Percentiles rank a stretch among this genome's conserved stretches.
These are phyloP conservation scores for Hydrotaea diabolus DNA, from an alignment of 2,888 invertebrate species.

Conservation along the genomic window DNA sequence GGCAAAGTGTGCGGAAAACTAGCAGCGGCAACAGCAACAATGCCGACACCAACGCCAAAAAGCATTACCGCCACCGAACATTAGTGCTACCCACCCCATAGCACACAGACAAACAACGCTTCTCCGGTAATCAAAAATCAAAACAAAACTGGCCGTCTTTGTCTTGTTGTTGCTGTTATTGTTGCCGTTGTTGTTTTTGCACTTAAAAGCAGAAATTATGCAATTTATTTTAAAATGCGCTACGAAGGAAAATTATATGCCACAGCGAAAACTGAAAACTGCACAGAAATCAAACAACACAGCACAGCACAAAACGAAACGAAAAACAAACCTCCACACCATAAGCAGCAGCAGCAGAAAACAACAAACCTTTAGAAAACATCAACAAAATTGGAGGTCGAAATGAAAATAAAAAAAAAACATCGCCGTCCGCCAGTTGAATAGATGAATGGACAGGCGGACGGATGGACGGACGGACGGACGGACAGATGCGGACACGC, in stretches of 20 bases:
- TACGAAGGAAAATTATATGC: constrained; percentile 45
- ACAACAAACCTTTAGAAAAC: constrained; percentile 42
- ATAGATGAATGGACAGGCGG: background rate
- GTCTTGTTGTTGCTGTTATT: background rate
- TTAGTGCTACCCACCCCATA: constrained; percentile 7
- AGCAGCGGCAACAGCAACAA: constrained; percentile 14
- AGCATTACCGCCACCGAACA: background rate
- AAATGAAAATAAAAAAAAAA: constrained; percentile 46
- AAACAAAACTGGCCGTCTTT: constrained; percentile 16
- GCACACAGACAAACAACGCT: background rate
- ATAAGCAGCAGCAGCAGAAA: background rate
- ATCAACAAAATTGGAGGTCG: constrained; percentile 60
- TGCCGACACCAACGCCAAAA: constrained; percentile 33
- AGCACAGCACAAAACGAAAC: background rate
- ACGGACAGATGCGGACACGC: constrained; percentile 8
- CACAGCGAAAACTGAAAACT: constrained; percentile 17
- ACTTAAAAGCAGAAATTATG: constrained; percentile 47
- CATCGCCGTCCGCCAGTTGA: too few relatives aligned
- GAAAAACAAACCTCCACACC: background rate
- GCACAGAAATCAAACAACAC: too few relatives aligned
- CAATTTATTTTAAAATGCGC: constrained; percentile 55
- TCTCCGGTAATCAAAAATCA: constrained; percentile 43
- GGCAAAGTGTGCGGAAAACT: constrained; percentile 60
- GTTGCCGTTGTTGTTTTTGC: background rate
- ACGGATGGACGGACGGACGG: background rate